Percentiles rank a stretch among this genome's conserved stretches.
These are phyloP conservation scores for Hypsopygia costalis DNA, from an alignment of 2,888 invertebrate genomes.

Conservation along the genomic window DNA sequence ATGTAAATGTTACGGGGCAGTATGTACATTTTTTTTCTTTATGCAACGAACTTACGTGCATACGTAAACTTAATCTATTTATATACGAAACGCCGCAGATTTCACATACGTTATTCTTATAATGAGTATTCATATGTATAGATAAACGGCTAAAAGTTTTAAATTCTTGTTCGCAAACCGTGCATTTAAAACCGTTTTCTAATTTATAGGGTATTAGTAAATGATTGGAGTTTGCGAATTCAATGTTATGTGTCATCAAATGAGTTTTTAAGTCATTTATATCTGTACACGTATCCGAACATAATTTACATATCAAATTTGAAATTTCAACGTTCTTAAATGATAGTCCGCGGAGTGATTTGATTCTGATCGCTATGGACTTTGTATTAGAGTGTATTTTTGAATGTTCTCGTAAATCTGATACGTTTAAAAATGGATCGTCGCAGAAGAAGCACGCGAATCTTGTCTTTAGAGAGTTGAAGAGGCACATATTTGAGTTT, in stretches of 20 bases:
- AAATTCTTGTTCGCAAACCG: constrained; percentile 12
- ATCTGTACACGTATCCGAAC: constrained; percentile 23
- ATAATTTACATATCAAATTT: constrained; percentile 38
- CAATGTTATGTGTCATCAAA: constrained; percentile 32
- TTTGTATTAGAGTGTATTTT: constrained; percentile 27
- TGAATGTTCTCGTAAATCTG: constrained; percentile 33
- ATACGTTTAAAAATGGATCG: constrained; percentile 31
- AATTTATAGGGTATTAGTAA: constrained; percentile 38
- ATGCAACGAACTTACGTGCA: constrained; percentile 35
- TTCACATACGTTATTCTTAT: constrained; percentile 29
- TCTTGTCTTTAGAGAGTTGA: constrained; percentile 41
- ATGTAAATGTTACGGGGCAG: constrained; percentile 32
- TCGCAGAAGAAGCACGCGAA: constrained; percentile 44
- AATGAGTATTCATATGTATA: constrained; percentile 33
- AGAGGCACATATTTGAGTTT: constrained; percentile 50
- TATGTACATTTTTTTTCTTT: constrained; percentile 36
- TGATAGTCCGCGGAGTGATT: constrained; percentile 30
- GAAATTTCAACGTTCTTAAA: constrained; percentile 44
- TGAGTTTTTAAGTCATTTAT: constrained; percentile 33
- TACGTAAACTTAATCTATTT: constrained; percentile 35
- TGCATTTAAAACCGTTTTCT: constrained; percentile 14
- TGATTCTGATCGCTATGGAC: constrained; percentile 25
- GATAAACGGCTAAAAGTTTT: constrained; percentile 34
- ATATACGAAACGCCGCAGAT: constrained; percentile 31
- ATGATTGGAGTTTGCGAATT: constrained; percentile 28